Conservation (phyloP, 2,113 vertebrate genomes). For the Cryptotis parvus region DNA sequence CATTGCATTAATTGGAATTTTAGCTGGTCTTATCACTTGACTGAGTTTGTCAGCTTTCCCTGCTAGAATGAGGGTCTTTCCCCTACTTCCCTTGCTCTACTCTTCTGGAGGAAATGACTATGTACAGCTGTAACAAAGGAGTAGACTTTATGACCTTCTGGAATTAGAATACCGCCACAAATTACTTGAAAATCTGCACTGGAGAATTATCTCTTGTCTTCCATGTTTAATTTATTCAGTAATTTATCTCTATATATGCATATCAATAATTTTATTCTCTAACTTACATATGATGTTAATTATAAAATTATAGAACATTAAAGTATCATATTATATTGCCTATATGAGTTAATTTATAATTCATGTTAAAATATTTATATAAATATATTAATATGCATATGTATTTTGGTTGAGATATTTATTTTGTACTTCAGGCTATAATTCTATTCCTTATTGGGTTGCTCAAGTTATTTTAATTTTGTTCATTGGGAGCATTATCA, state of each 20-base stretch:
- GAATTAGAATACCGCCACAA: not conserved
- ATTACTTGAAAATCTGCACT: not conserved
- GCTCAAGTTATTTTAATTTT: not conserved
- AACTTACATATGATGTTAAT: too few relatives aligned
- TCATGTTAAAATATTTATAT: too few relatives aligned
- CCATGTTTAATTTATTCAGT: conserved; percentile 1
- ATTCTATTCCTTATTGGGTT: not conserved
- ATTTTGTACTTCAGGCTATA: not conserved
- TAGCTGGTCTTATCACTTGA: not conserved
- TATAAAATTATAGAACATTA: too few relatives aligned
- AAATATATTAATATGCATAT: too few relatives aligned
- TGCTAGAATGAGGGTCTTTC: not conserved
- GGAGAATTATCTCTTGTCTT: not conserved
- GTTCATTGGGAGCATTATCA: not conserved
- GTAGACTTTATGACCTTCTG: not conserved
- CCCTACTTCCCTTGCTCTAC: not conserved
- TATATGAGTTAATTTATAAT: too few relatives aligned
- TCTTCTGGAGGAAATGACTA: not conserved
- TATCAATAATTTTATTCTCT: too few relatives aligned
- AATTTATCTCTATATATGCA: not conserved
- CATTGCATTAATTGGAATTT: not conserved
- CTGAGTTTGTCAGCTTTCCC: not conserved
- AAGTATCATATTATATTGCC: too few relatives aligned
- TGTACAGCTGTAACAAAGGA: not conserved
- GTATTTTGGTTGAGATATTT: not conserved